Evolutionary conservation across 2,888 invertebrate genomes (phyloP).

Genomic region (Strigamia crassipes): DNA sequence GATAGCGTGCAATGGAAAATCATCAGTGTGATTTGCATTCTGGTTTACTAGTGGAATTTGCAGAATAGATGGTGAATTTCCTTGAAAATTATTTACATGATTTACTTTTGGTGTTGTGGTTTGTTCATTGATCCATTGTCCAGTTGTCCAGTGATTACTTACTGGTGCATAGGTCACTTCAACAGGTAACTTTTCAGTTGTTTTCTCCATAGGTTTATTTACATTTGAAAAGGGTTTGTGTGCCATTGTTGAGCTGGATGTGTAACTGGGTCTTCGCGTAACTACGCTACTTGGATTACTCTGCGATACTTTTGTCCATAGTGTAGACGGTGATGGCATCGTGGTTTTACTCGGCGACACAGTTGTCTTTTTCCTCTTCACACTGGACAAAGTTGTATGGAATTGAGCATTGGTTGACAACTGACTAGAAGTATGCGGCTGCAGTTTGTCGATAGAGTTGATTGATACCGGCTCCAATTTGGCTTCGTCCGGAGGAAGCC

Average conservation of each 20-base stretch:
- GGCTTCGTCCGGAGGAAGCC: slow-evolving; percentile 61
- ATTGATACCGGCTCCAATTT: neutral
- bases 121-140: neutral
- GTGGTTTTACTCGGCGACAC: neutral
- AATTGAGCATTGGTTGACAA: slow-evolving; percentile 28
- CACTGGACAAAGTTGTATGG: neutral
- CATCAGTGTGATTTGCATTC: neutral
- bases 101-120: slow-evolving; percentile 1
- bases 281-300: neutral
- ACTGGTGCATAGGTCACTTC: neutral
- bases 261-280: neutral
- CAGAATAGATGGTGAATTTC: slow-evolving; percentile 6
- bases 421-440: neutral
- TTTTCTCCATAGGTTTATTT: neutral
- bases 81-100: neutral
- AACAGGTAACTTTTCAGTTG: neutral
- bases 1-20: slow-evolving; percentile 44
- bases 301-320: neutral
- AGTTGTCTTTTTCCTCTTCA: neutral
- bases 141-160: neutral
- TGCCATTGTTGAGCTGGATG: neutral
- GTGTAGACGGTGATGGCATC: neutral
- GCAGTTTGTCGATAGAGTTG: neutral
- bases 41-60: neutral
- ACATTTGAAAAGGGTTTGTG: neutral